Evolutionary conservation across 2,888 invertebrate species (phyloP).

Genomic region (Xestia xanthographa): DNA sequence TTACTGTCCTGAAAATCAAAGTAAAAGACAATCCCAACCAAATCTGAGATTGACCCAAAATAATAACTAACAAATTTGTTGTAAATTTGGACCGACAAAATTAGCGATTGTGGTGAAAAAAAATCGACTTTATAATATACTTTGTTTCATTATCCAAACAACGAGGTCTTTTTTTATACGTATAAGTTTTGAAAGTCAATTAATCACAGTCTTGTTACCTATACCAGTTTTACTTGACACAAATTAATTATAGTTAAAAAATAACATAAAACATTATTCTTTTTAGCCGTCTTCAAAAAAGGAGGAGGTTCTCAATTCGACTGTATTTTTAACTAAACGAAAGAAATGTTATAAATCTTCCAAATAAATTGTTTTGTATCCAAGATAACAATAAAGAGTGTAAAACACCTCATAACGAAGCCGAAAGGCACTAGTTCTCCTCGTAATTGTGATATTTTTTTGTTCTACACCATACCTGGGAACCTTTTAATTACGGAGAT

Average conservation of each 20-base stretch:
- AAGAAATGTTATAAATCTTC: not conserved
- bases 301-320: too few species aligned
- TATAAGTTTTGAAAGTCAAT: conserved; percentile 5
- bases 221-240: not conserved
- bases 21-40: not conserved
- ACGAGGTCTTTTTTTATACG: too few species aligned
- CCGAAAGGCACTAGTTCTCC: too few species aligned
- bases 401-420: too few species aligned
- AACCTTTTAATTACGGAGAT: too few species aligned
- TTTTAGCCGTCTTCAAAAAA: not conserved
- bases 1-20: not conserved
- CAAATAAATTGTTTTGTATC: not conserved
- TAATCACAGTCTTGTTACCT: not conserved
- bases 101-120: not conserved
- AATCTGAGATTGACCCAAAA: not conserved
- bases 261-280: not conserved
- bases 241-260: not conserved
- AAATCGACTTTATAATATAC: not conserved
- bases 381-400: not conserved
- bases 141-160: not conserved
- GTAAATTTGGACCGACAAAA: too few species aligned
- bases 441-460: too few species aligned
- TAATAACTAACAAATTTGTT: not conserved
- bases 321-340: not conserved
- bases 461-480: too few species aligned